Evolutionary conservation across 2,113 vertebrate species (phyloP), one percentile per base, ranked within the genome.

Genomic region (Malurus melanocephalus): DNA sequence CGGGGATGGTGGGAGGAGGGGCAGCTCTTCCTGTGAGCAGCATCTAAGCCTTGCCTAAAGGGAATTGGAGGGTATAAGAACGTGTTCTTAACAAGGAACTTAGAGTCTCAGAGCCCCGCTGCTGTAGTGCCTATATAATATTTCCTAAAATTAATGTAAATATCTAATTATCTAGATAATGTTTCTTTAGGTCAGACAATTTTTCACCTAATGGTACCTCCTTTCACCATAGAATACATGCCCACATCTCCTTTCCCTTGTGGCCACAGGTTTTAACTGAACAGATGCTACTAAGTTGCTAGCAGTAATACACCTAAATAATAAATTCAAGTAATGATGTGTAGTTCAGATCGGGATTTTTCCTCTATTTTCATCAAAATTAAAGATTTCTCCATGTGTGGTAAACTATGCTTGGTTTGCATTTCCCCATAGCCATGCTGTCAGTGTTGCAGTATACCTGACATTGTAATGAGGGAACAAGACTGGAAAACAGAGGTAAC

Each of bases 51-150:
- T 80, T 85, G 32, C 16, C 30, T 59, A 33, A 67, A 32, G 69
- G 51, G 49, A 85, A 60, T 0, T 46, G 16, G 16, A 45, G 22
- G 16, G 5, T 2, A 0, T 22, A 56, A 55, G 27, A 71, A 18
- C 9, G 24, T 59, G 18, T 24, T 75, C n/a, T 53, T 72, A 45
- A 28, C 7, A 48, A 60, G 71, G 40, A 90, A 16, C n/a, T 43
- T 20, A 19, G n/a, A 28, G 7, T 67, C 12, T 75, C 4, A 10
- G 22, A 26, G 20, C 20, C 74, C 11, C 27, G 73, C 35, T 80
- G 19, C 42, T 81, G 18, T 28, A 52, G 10, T 43, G 33, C 30
- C 69, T 78, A 28, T 60, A 13, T 18, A 68, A 35, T 28, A 38
- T 2, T 3, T 53, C 15, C 16, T 76, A 66, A 91, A 79, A 51